phyloP scores from a whole-genome alignment of 2,888 invertebrate species.

The Ectemnius continuus region DNA sequence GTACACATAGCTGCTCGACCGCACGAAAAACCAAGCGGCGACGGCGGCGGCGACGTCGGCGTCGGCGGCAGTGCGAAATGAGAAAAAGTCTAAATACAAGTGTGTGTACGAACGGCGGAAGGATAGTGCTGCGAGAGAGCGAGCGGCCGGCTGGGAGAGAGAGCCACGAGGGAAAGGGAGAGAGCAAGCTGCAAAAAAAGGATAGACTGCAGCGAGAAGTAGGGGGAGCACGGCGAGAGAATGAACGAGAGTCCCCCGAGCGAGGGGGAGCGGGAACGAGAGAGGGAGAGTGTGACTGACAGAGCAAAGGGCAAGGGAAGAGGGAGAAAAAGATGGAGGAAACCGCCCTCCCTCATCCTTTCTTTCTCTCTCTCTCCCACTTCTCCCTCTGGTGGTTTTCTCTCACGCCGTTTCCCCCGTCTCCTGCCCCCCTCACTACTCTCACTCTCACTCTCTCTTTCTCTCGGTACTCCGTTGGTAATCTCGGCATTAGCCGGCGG shows the following conservation, averaged over 20 bases:
- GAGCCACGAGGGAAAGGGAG: slow-evolving; percentile 8
- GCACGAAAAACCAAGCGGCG: slow-evolving; percentile 37
- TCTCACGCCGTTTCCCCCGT: too few species aligned
- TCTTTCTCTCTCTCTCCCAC: slow-evolving; percentile 10
- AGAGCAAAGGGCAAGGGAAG: slow-evolving; percentile 10
- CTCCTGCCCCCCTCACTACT: too few species aligned
- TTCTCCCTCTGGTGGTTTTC: too few species aligned
- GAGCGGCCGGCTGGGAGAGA: slow-evolving; percentile 8
- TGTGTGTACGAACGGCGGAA: slow-evolving; percentile 19
- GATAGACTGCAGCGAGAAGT: not conserved
- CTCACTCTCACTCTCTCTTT: not conserved
- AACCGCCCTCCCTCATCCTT: slow-evolving; percentile 45
- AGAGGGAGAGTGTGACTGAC: slow-evolving; percentile 14
- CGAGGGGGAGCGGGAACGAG: slow-evolving; percentile 27
- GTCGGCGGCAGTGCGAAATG: slow-evolving; percentile 32
- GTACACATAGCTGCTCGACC: slow-evolving; percentile 42
- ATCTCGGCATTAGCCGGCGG: not conserved
- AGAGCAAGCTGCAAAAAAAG: slow-evolving; percentile 22
- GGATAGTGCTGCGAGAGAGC: slow-evolving; percentile 13
- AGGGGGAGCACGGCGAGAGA: slow-evolving; percentile 27
- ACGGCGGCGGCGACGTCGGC: not conserved
- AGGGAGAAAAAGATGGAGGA: slow-evolving; percentile 55
- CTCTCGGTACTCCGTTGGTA: not conserved
- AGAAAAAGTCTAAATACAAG: slow-evolving; percentile 54
- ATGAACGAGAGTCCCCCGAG: slow-evolving; percentile 31